phyloP scores from a whole-genome alignment of 2,113 vertebrate genomes.

The Lamprologus sp. region DNA sequence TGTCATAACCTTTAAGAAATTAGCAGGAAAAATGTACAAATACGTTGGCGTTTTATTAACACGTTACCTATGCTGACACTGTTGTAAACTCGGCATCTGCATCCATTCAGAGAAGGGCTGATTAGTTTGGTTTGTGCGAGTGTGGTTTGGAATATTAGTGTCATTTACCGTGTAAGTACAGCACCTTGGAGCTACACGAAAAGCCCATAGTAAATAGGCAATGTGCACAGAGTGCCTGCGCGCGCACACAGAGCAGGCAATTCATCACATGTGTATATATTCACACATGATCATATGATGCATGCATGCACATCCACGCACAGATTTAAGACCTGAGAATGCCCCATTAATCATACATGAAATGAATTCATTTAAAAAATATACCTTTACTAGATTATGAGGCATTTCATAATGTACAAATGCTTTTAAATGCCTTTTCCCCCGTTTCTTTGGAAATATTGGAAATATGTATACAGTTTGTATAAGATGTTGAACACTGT shows the following conservation, averaged over 20 bases:
- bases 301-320: background rate
- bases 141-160: background rate
- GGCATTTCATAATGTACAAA: fast-evolving
- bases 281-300: background rate
- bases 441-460: background rate
- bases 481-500: background rate
- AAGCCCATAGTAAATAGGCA: background rate
- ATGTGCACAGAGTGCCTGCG: background rate
- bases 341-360: background rate
- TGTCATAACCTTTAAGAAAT: background rate
- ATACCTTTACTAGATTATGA: background rate
- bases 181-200: conserved; percentile 13
- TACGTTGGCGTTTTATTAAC: background rate
- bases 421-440: background rate
- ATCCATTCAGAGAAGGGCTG: background rate
- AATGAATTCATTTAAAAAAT: background rate
- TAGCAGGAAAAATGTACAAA: conserved; percentile 15
- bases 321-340: conserved; percentile 34
- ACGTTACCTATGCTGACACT: background rate
- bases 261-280: background rate
- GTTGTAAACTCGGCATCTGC: background rate
- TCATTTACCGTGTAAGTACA: background rate
- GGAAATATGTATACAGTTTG: background rate
- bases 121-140: background rate
- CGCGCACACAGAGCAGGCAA: background rate